Evolutionary conservation across 2,113 vertebrate genomes (phyloP).

Genomic region (Dicentrarchus labrax): DNA sequence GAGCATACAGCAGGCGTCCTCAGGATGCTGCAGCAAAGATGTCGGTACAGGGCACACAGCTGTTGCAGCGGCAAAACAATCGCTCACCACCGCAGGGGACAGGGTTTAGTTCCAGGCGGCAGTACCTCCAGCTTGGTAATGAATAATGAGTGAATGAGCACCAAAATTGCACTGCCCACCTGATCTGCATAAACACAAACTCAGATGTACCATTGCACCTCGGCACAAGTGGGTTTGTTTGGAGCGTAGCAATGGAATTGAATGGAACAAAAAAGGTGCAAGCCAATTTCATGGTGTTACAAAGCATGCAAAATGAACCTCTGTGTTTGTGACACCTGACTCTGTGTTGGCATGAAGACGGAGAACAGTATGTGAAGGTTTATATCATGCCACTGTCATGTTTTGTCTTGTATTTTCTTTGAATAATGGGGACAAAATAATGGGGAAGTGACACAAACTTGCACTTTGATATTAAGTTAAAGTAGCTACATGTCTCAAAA

Average conservation of each 20-base stretch:
- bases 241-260: background rate
- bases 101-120: slow-evolving; percentile 17
- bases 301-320: background rate
- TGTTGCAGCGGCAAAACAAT: slow-evolving; percentile 23
- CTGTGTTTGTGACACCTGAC: background rate
- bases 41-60: slow-evolving; percentile 9
- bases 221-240: background rate
- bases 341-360: background rate
- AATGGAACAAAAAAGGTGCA: background rate
- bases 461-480: background rate
- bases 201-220: slow-evolving; percentile 7
- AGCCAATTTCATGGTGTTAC: background rate
- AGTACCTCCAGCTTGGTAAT: slow-evolving; percentile 12
- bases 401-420: background rate
- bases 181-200: slow-evolving; percentile 14
- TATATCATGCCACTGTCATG: background rate
- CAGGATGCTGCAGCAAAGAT: slow-evolving; percentile 20
- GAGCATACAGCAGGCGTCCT: background rate
- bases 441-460: background rate
- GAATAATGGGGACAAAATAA: background rate
- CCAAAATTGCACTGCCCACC: slow-evolving; percentile 15
- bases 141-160: slow-evolving; percentile 40
- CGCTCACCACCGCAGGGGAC: background rate
- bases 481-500: no score
- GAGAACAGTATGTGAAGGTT: background rate